Percentiles rank a stretch among this genome's conserved stretches.
These are phyloP conservation scores for Drosophila barbarae DNA, from an alignment of 2,888 invertebrate species.

Conservation along the genomic window DNA sequence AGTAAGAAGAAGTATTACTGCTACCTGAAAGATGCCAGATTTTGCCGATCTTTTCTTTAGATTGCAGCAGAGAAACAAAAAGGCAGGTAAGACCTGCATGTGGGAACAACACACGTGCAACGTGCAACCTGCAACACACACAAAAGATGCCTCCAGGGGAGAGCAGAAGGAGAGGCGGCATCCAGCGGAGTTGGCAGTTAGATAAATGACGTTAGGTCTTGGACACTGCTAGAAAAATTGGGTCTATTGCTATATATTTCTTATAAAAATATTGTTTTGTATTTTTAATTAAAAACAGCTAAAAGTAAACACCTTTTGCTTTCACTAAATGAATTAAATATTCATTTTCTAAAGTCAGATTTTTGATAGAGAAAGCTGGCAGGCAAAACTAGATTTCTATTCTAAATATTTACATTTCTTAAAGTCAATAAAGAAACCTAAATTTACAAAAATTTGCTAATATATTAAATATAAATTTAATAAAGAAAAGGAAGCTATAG, in stretches of 20 bases:
- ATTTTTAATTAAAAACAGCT: too few relatives aligned
- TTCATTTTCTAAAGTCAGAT: not conserved
- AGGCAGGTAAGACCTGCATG: conserved; percentile 5
- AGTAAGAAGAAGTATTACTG: not conserved
- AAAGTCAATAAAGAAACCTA: too few relatives aligned
- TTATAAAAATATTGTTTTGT: too few relatives aligned
- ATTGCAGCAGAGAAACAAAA: not conserved
- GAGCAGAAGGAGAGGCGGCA: not conserved
- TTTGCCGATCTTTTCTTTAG: conserved; percentile 2
- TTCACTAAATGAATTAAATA: not conserved
- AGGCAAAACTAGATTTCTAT: not conserved
- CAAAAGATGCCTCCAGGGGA: conserved; percentile 7
- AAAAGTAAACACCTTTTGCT: not conserved
- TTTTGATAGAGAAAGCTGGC: not conserved
- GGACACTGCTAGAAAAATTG: not conserved
- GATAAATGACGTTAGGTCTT: conserved; percentile 4
- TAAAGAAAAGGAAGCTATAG: too few relatives aligned
- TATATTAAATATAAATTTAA: too few relatives aligned
- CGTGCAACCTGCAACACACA: conserved; percentile 9
- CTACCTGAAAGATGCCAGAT: conserved; percentile 3
- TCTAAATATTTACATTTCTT: too few relatives aligned
- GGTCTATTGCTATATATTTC: not conserved
- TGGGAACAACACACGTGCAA: conserved; percentile 32
- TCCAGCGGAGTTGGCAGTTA: conserved; percentile 9
- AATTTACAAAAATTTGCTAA: too few relatives aligned